Percentiles rank a stretch among this genome's conserved stretches.
These are phyloP conservation scores for Zophobas atratus DNA, from an alignment of 1,140 invertebrate species.

Conservation along the genomic window DNA sequence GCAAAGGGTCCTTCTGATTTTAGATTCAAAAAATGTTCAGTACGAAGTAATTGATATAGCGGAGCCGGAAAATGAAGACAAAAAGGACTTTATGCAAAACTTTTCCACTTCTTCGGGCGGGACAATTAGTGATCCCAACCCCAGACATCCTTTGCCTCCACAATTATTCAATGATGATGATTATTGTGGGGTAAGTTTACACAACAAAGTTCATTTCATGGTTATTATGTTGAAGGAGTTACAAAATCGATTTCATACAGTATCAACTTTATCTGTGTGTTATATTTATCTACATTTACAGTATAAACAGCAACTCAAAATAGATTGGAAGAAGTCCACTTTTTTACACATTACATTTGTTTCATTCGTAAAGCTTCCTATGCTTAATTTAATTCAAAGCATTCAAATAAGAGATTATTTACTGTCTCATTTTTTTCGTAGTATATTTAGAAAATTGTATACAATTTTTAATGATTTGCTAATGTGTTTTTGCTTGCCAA, in stretches of 20 bases:
- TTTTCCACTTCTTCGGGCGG: slow-evolving; percentile 85
- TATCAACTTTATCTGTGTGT: not conserved
- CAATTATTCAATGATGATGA: slow-evolving; percentile 94
- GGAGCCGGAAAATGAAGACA: slow-evolving; percentile 87
- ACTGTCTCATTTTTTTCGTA: too few relatives aligned
- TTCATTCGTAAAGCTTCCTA: not conserved
- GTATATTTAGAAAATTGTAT: too few relatives aligned
- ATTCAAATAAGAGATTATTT: too few relatives aligned
- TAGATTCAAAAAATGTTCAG: slow-evolving; percentile 90
- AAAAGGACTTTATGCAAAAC: slow-evolving; percentile 93
- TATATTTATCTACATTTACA: not conserved
- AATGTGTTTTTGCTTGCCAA: too few relatives aligned
- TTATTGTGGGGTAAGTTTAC: slow-evolving; percentile 88
- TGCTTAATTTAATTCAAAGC: too few relatives aligned
- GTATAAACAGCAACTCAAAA: slow-evolving; percentile 8
- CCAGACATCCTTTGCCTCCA: slow-evolving; percentile 80
- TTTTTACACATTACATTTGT: slow-evolving; percentile 14
- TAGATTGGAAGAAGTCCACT: slow-evolving; percentile 32
- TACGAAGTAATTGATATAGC: slow-evolving; percentile 94
- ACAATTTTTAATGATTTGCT: too few relatives aligned
- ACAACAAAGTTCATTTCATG: not conserved
- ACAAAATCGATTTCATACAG: not conserved
- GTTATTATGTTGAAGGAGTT: not conserved
- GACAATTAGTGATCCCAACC: slow-evolving; percentile 73
- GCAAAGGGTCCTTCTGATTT: slow-evolving; percentile 90